These are phyloP conservation scores for Microcebus lehilahytsara DNA, from an alignment of 2,113 vertebrate species.

Conservation along the genomic window DNA sequence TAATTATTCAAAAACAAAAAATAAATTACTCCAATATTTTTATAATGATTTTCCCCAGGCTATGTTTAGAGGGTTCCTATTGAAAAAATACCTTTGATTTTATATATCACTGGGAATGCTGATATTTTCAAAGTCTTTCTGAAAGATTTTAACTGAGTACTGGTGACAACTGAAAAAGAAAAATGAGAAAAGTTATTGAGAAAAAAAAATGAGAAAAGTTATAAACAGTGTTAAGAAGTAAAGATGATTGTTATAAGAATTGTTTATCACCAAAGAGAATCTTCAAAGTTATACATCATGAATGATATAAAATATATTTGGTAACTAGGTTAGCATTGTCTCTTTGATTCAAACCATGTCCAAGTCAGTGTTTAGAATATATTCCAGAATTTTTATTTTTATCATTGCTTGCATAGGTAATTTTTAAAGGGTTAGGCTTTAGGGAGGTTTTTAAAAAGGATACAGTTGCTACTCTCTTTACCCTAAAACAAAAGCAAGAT, in stretches of 20 bases:
- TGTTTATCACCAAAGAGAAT: not conserved
- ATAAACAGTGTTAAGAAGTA: not conserved
- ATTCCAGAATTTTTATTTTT: not conserved
- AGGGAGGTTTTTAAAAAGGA: not conserved
- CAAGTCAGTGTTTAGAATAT: not conserved
- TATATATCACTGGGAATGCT: not conserved
- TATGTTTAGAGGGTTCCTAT: not conserved
- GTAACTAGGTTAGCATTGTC: not conserved
- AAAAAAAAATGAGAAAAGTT: not conserved
- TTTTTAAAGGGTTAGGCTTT: not conserved
- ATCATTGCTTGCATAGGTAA: not conserved
- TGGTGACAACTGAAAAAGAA: not conserved
- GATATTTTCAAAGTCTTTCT: not conserved
- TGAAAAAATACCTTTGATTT: not conserved
- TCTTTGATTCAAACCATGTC: not conserved
- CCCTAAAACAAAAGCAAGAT: not conserved
- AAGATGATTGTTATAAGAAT: not conserved
- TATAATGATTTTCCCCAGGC: not conserved
- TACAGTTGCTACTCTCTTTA: not conserved
- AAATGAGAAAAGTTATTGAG: too few species aligned
- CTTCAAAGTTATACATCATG: not conserved
- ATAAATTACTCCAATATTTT: slow-evolving; percentile 10
- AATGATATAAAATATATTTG: not conserved
- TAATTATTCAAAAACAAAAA: slow-evolving; percentile 28
- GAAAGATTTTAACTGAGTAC: not conserved